Base-by-base conservation (phyloP, 1,140 invertebrate species). In the Hirudo medicinalis region DNA sequence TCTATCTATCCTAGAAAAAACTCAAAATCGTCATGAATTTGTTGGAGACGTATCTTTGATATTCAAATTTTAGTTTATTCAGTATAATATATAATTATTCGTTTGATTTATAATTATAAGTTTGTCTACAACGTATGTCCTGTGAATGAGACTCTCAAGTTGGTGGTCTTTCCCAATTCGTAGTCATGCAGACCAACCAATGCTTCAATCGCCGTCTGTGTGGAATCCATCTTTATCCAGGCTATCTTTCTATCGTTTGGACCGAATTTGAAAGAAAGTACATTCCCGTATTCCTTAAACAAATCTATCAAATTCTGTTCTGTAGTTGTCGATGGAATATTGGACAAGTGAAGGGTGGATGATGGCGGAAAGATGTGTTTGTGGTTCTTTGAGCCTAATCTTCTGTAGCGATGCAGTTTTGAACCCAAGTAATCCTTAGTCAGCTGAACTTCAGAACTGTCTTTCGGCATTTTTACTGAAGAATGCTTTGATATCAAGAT, bases 401-500 rank as follows among this genome's bases (percentile, higher is more conserved):
- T 74, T 20, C 66, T 69, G 36, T 73, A 74, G 20, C 73, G 60
- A 29, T 74, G 73, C 9, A 66, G 53, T 49, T 40, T 22, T 54
- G 43, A 73, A 27, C 67, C 54, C n/a, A 11, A 53, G 53, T 54
- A 74, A 29, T 72, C 72, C 54, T 73, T 72, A 1, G 67, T 68
- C 67, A 68, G 20, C 25, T 27, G 32, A 36, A 29, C 29, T 6
- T 25, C 57, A 8, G 4, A 4, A n/a, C 2, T 92, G 19, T 94
- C 94, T 81, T 97, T 97, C 20, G 96, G 96, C 86, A 99, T 87
- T 83, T 99, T 96, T 73, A 99, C 96, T 54, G 91, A 88, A 79
- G 91, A 91, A 84, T 99, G 94, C 84, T 98, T 98, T 80, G 94
- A 97, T 73, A 92, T 86, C 87, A 94, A 94, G 76, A 99, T 94